A percentile compares a stretch with the other conserved stretches of the same genome.
These are phyloP conservation scores for Eupithecia inturbata DNA, from an alignment of 2,888 invertebrate genomes.

Conservation along the genomic window DNA sequence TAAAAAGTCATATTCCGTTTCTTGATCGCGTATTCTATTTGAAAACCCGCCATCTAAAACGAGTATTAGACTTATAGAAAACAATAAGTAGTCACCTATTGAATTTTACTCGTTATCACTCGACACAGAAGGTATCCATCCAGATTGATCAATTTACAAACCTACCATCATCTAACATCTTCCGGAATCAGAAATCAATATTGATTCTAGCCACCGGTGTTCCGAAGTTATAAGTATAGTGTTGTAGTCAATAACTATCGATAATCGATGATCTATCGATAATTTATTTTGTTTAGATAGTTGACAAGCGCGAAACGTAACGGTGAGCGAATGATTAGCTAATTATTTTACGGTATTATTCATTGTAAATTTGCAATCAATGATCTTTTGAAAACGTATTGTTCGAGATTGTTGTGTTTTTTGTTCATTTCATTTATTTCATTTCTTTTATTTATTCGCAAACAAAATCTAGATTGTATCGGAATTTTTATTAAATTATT, in stretches of 20 bases:
- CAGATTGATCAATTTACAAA: constrained; percentile 26
- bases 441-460: no score
- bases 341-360: neutral
- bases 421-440: no score
- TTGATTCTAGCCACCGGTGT: constrained; percentile 43
- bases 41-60: no score
- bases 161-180: constrained; percentile 10
- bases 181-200: constrained; percentile 40
- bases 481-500: no score
- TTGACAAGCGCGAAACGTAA: neutral
- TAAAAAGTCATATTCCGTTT: no score
- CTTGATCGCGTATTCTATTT: no score
- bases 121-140: constrained; percentile 12
- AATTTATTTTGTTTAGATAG: constrained; percentile 1
- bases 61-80: neutral
- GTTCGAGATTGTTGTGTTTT: no score
- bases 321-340: neutral
- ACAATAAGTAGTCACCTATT: neutral
- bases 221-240: constrained; percentile 34
- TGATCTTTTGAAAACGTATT: neutral
- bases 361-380: neutral
- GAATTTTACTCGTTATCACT: neutral
- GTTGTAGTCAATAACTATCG: constrained; percentile 27
- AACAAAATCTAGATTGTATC: no score
- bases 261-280: constrained; percentile 15